Evolutionary conservation across 2,113 vertebrate species (phyloP).

Genomic region (Thomomys bottae): DNA sequence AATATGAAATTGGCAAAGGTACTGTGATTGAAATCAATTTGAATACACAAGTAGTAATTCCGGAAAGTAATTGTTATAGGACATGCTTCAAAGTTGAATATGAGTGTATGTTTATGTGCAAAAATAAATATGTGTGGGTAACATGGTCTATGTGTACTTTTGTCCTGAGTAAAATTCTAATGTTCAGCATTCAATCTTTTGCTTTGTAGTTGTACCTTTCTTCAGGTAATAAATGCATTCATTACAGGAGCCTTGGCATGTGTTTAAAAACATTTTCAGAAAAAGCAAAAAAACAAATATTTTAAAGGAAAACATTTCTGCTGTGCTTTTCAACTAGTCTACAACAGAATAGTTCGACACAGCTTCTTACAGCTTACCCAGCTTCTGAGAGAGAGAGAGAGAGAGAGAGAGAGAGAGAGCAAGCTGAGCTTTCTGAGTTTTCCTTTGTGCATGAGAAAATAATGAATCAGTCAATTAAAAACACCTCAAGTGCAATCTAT

Average conservation of each 20-base stretch:
- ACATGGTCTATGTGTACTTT: neutral
- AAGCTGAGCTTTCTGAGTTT: constrained; percentile 21
- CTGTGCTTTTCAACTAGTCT: constrained; percentile 65
- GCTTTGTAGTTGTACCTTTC: neutral
- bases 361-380: constrained; percentile 41
- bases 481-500: constrained; percentile 35
- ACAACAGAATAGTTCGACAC: constrained; percentile 48
- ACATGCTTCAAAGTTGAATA: neutral
- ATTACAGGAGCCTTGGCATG: neutral
- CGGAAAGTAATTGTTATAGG: neutral
- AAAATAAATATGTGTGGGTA: neutral
- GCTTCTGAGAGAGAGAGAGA: constrained; percentile 46
- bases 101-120: neutral
- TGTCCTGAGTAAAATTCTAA: neutral
- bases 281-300: constrained; percentile 70
- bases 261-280: constrained; percentile 67
- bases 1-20: neutral
- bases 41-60: neutral
- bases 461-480: constrained; percentile 64
- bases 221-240: constrained; percentile 60
- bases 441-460: constrained; percentile 62
- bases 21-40: neutral
- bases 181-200: neutral
- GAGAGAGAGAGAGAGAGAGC: constrained; percentile 47
- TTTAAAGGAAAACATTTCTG: constrained; percentile 71